A percentile compares a stretch with the other conserved stretches of the same genome.
Conservation (phyloP, 2,888 invertebrate genomes). For the Rhamphomyia laevipes region DNA sequence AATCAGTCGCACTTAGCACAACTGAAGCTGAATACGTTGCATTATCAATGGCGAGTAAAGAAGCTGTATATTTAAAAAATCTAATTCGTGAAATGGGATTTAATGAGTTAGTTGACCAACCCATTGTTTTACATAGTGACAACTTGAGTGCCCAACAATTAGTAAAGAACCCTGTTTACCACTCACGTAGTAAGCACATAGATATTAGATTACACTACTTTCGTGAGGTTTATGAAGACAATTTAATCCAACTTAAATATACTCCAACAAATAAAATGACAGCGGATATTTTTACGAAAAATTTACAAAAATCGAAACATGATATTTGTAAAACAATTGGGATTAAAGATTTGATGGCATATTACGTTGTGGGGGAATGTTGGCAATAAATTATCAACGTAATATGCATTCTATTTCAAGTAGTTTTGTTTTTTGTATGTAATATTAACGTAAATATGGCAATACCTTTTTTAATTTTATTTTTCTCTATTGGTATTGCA, state of each 20-base stretch:
- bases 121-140: slow-evolving; percentile 5
- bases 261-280: slow-evolving; percentile 8
- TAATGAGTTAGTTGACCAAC: background rate
- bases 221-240: slow-evolving; percentile 4
- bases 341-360: no score
- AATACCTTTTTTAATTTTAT: no score
- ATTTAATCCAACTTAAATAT: slow-evolving; percentile 6
- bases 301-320: slow-evolving; percentile 1
- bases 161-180: slow-evolving; percentile 12
- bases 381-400: no score
- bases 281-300: slow-evolving; percentile 12
- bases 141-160: slow-evolving; percentile 10
- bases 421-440: no score
- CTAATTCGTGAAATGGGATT: slow-evolving; percentile 6
- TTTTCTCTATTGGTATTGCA: no score
- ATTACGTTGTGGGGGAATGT: no score
- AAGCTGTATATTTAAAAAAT: slow-evolving; percentile 7
- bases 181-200: slow-evolving; percentile 12
- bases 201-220: slow-evolving; percentile 12
- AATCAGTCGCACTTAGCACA: slow-evolving; percentile 7
- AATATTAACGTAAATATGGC: no score
- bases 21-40: slow-evolving; percentile 12
- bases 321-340: background rate
- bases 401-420: no score
- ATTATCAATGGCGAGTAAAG: slow-evolving; percentile 7